Percentiles rank a stretch among this genome's conserved stretches.
Conservation (phyloP, 1,140 invertebrate species). For the Sarcophaga peregrina region DNA sequence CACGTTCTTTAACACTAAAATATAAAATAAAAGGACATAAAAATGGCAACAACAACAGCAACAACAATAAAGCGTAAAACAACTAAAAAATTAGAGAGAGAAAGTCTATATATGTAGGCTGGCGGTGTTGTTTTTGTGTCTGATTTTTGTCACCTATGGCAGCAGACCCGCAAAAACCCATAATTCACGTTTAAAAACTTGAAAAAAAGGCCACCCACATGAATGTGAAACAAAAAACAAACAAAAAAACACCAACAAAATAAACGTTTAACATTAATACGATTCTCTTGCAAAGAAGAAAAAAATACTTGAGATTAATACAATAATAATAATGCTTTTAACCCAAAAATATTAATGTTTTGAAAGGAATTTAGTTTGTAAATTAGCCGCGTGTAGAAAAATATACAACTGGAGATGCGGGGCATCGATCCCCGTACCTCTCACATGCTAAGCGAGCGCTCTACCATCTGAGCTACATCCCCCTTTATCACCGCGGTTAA, state of each 20-base stretch:
- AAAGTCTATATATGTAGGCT: not conserved
- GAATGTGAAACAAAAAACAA: slow-evolving; percentile 29
- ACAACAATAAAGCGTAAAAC: not conserved
- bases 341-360: not conserved
- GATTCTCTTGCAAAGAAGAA: too few relatives aligned
- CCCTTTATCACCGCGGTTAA: slow-evolving; percentile 45
- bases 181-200: slow-evolving; percentile 52
- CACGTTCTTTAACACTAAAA: slow-evolving; percentile 45
- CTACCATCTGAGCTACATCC: slow-evolving; percentile 84
- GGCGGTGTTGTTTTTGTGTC: slow-evolving; percentile 41
- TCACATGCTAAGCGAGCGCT: slow-evolving; percentile 88
- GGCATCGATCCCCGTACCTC: slow-evolving; percentile 86
- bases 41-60: slow-evolving; percentile 41
- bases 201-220: not conserved
- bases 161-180: slow-evolving; percentile 53
- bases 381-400: not conserved
- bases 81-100: not conserved
- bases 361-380: slow-evolving; percentile 30
- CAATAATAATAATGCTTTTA: not conserved
- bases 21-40: slow-evolving; percentile 30
- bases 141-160: slow-evolving; percentile 62
- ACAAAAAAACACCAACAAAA: not conserved
- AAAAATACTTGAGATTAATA: not conserved
- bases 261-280: not conserved
- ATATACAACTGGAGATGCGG: slow-evolving; percentile 71